Conservation (phyloP, 2,888 invertebrate genomes). For the Drosophila ochracea region DNA sequence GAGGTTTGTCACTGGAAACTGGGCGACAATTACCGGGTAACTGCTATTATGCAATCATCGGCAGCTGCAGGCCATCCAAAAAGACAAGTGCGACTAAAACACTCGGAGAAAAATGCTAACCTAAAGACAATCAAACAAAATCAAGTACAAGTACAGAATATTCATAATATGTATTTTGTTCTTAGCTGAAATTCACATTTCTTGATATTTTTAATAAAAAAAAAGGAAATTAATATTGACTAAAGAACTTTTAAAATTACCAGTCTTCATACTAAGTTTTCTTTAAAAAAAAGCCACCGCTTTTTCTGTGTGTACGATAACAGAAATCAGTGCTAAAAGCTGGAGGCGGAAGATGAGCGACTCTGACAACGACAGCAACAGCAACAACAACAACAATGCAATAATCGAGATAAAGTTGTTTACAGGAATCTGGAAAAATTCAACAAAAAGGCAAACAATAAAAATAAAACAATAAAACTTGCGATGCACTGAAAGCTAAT, state of each 20-base stretch:
- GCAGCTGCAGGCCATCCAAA: slow-evolving; percentile 6
- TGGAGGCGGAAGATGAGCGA: slow-evolving; percentile 68
- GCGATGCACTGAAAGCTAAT: slow-evolving; percentile 62
- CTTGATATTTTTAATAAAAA: background rate
- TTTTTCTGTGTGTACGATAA: slow-evolving; percentile 54
- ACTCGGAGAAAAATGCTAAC: background rate
- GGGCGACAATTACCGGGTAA: slow-evolving; percentile 43
- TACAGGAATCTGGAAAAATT: slow-evolving; percentile 70
- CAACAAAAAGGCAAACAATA: slow-evolving; percentile 65
- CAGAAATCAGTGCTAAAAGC: slow-evolving; percentile 50
- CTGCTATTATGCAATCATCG: slow-evolving; percentile 63
- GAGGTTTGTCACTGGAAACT: slow-evolving; percentile 48
- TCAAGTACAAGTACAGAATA: background rate
- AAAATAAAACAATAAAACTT: slow-evolving; percentile 51
- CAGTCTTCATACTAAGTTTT: background rate
- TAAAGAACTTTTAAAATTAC: background rate
- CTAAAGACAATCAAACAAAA: background rate
- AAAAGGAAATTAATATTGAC: background rate
- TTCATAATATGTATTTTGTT: background rate
- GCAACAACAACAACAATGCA: slow-evolving; percentile 16
- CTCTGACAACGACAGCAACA: slow-evolving; percentile 26
- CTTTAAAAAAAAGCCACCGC: fast-evolving
- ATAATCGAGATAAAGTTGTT: slow-evolving; percentile 80
- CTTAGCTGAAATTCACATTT: background rate
- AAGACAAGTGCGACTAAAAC: slow-evolving; percentile 6